Evolutionary conservation across 1,140 invertebrate species (phyloP), one percentile per base, ranked within the genome.

Genomic region (Sminthurides bifidus): DNA sequence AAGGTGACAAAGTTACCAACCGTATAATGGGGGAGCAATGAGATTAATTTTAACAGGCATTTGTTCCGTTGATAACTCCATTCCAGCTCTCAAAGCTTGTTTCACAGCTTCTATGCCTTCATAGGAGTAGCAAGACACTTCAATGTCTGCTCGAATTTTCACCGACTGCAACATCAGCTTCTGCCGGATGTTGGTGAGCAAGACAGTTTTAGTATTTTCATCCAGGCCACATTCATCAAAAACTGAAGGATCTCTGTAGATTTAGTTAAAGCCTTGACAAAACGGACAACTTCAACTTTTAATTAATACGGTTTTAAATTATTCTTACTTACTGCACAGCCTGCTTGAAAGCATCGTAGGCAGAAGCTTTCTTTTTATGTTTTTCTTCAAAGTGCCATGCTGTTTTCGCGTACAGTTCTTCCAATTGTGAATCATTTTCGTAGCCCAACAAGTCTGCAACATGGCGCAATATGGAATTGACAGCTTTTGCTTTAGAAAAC

Each of bases 81-180:
- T 78, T 2, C 96, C 96, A 68, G 87, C 79, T 71, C 81, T 86
- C 3, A 99, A 73, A 0, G 96, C 92, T 55, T 82, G 77, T 72
- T 98, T 98, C 0, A 99, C 93, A 35, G 96, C 96, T 78, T 98
- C 94, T 66, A 99, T 96, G 27, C 96, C 96, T 73, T 98, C 94
- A 69, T 96, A 97, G 3, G 88, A 92, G 68, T 95, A 99, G 74
- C 94, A 98, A 0, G 92, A 92, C 65, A 95, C 94, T 75, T 98
- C 93, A 67, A 99, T 90, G 70, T 98, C 94, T 24, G 93, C 87
- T 67, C 94, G 78, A 55, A 97, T 95, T 79, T 98, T 98, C 0
- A 98, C 91, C 19, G 93, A 90, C 73, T 98, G 94, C 19, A 93
- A 95, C 31, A 94, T 98, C 14, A 99, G 74, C 72, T 97, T 93